Percentiles rank a stretch among this genome's conserved stretches.
phyloP scores from a whole-genome alignment of 2,888 invertebrate species.

The Pachycephus smyrnensis region DNA sequence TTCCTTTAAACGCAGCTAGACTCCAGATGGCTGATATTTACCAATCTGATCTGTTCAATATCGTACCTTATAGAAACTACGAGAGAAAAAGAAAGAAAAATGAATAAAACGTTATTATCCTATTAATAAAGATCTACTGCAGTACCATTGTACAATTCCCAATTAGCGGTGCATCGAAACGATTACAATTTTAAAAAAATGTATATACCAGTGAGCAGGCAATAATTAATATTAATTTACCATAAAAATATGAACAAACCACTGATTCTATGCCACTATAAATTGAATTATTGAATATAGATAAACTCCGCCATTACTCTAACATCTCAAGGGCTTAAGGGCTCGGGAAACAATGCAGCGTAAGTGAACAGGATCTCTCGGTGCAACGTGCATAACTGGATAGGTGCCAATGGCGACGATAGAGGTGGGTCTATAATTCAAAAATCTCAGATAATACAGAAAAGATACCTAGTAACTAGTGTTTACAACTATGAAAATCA shows the following conservation, averaged over 20 bases:
- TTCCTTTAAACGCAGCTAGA: background rate
- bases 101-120: background rate
- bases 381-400: constrained; percentile 24
- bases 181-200: background rate
- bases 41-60: background rate
- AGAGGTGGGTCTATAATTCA: constrained; percentile 25
- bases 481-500: background rate
- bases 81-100: background rate
- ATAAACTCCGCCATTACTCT: constrained; percentile 34
- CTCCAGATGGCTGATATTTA: constrained; percentile 19
- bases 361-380: constrained; percentile 31
- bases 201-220: background rate
- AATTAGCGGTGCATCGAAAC: background rate
- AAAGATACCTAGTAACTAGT: background rate
- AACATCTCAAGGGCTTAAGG: constrained; percentile 16
- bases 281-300: constrained; percentile 10
- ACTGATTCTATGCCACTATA: background rate
- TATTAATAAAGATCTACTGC: background rate
- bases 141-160: background rate
- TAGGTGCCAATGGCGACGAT: constrained; percentile 43
- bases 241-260: background rate
- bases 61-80: background rate
- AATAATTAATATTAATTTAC: background rate
- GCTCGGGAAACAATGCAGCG: constrained; percentile 35
- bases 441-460: background rate